These are phyloP conservation scores for Neomicropteryx cornuta DNA, from an alignment of 1,140 invertebrate genomes.

Conservation along the genomic window DNA sequence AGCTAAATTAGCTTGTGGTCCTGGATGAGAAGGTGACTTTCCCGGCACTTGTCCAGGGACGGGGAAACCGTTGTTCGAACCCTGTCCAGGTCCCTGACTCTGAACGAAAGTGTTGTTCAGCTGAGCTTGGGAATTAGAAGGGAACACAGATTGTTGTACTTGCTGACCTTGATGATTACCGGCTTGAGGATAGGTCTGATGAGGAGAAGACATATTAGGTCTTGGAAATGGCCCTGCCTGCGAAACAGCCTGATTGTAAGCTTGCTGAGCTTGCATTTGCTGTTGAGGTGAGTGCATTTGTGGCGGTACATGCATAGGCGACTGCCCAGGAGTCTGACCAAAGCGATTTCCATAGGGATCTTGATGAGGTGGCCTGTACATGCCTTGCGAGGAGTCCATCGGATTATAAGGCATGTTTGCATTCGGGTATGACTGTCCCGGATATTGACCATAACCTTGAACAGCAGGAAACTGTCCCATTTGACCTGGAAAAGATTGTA, in stretches of 20 bases:
- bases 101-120: conserved; percentile 31
- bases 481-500: conserved; percentile 33
- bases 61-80: conserved; percentile 21
- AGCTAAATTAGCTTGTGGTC: conserved; percentile 14
- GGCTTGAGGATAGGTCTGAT: no score
- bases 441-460: conserved; percentile 10
- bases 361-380: conserved; percentile 16
- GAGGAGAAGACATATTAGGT: no score
- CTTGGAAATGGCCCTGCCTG: no score
- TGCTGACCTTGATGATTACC: no score
- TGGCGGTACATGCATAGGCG: conserved; percentile 17
- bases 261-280: no score
- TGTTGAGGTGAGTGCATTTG: no score
- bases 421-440: conserved; percentile 21
- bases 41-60: conserved; percentile 17
- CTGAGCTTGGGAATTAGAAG: conserved; percentile 23
- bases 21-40: conserved; percentile 17
- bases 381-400: conserved; percentile 19
- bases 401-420: conserved; percentile 20
- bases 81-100: conserved; percentile 24
- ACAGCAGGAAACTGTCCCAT: conserved; percentile 19
- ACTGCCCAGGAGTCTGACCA: conserved; percentile 15
- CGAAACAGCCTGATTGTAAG: no score
- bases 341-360: conserved; percentile 21
- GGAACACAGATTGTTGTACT: no score